Evolutionary conservation across 2,888 invertebrate genomes (phyloP), one percentile per base, ranked within the genome.

Genomic region (Rosalia funebris): DNA sequence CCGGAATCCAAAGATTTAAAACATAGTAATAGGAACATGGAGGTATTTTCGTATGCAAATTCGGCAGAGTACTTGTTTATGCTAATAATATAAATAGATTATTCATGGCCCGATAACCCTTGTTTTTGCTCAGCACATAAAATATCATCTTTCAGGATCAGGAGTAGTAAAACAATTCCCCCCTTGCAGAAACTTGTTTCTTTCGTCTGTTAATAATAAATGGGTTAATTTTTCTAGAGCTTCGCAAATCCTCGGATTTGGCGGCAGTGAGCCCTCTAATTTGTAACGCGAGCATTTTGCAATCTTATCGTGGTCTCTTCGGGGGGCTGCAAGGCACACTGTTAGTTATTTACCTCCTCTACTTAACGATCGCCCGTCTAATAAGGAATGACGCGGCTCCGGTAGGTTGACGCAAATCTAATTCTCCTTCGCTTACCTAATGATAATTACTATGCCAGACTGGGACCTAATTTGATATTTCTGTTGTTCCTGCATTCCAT

Each of bases 201-300:
- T 75, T 76, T 74, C 74, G 74, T 71, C 73, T 75, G 75, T 80
- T 79, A 80, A 80, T 80, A 79, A 79, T 80, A 78, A 79, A 80
- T 80, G 77, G 77, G 76, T 78, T 79, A 79, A 80, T 80, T 80
- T 81, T 80, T 80, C 79, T 75, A 73, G 76, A 73, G 78, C 74
- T 76, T 77, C 73, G 75, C 77, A 77, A 79, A 78, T 78, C 76
- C 75, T 68, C 63, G 72, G 73, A 74, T 76, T 73, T 73, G 67
- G 71, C 70, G 69, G 71, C 71, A 69, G 70, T 70, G 72, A 77
- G 75, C 75, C 71, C 67, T 71, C 77, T 79, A 79, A 79, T 79
- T 79, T 79, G 79, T 79, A 77, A 79, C 76, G 66, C 72, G 75
- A 75, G 71, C 69, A 69, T 73, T 74, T 74, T 72, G 76, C 74